Evolutionary conservation across 2,797 vertebrate genomes (phyloP), one percentile per base, ranked within the genome.

Genomic region (Agapornis canus): DNA sequence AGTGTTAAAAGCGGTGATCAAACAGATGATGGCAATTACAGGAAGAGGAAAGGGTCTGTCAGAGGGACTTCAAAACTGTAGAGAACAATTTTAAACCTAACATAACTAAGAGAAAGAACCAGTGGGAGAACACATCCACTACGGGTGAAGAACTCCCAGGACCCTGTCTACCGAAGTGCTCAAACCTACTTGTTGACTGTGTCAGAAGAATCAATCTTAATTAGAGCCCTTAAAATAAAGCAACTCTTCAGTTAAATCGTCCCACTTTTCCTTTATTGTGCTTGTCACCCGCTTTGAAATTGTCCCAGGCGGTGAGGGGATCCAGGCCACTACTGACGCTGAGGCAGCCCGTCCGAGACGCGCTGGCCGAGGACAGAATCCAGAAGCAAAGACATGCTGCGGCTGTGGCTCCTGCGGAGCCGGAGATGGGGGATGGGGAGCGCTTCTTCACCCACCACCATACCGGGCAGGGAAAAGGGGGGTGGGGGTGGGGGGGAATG

Each of bases 1-100:
- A 97, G 96, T 78, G 96, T 95, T 94, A 85, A 95, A 95, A 95
- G 65, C 1, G 0, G 79, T 84, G 86, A 96, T 94, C 76, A 91
- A 91, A 66, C 68, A 85, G 45, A 48, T 32, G n/a, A 80, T 23
- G 71, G 70, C 81, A 71, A 91, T 94, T 89, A 84, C 26, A 35
- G 26, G 13, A 37, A 59, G 18, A 42, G 32, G 57, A 76, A 82
- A 57, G 42, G 48, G 26, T 69, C 47, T 69, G 49, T 39, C 69
- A 35, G 54, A 23, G 27, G 21, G 15, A 54, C 59, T 80, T 70
- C 48, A 42, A 63, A 81, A 84, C 37, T 59, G 70, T 32, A 37
- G 39, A 69, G 69, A 95, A 32, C 40, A 32, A 8, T 69, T 82
- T 39, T 19, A 73, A 54, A 20, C 29, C 10, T 29, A 29, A 9